Evolutionary conservation across 2,113 vertebrate genomes (phyloP).

Genomic region (Hemiprocne comata): DNA sequence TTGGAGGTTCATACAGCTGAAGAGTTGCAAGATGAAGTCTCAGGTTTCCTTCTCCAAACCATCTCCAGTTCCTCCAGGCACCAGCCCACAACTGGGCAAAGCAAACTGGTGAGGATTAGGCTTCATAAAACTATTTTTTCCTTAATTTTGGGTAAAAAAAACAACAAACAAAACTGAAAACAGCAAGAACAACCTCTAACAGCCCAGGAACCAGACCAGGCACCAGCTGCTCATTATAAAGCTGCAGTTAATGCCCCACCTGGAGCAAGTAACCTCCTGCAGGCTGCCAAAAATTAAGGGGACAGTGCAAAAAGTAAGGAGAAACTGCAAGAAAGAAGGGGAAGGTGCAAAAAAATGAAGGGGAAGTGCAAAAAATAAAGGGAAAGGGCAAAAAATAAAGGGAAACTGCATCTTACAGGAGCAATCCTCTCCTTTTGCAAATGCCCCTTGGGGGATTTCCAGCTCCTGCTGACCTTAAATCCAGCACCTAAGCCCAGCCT

Average conservation of each 20-base stretch:
- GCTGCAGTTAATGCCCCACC: background rate
- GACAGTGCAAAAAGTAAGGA: rapidly evolving
- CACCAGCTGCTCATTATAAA: too few relatives aligned
- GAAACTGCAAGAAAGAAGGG: background rate
- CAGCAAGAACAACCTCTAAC: rapidly evolving
- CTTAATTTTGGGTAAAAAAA: rapidly evolving
- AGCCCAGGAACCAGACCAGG: rapidly evolving
- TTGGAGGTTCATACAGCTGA: rapidly evolving
- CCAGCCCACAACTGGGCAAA: rapidly evolving
- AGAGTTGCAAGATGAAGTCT: background rate
- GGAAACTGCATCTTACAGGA: background rate
- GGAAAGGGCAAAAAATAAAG: background rate
- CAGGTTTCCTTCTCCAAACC: background rate
- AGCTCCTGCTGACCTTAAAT: background rate
- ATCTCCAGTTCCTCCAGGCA: background rate
- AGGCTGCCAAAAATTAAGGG: background rate
- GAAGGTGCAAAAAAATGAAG: background rate
- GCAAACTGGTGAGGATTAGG: background rate
- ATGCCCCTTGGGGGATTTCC: background rate
- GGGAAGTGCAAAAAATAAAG: background rate
- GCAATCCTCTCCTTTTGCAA: too few relatives aligned
- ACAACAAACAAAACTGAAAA: too few relatives aligned
- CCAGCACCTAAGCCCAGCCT: background rate
- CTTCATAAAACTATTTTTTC: rapidly evolving
- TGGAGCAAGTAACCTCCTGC: background rate